These are phyloP conservation scores for Diphyllodes magnificus DNA, from an alignment of 2,113 vertebrate species.

Conservation along the genomic window DNA sequence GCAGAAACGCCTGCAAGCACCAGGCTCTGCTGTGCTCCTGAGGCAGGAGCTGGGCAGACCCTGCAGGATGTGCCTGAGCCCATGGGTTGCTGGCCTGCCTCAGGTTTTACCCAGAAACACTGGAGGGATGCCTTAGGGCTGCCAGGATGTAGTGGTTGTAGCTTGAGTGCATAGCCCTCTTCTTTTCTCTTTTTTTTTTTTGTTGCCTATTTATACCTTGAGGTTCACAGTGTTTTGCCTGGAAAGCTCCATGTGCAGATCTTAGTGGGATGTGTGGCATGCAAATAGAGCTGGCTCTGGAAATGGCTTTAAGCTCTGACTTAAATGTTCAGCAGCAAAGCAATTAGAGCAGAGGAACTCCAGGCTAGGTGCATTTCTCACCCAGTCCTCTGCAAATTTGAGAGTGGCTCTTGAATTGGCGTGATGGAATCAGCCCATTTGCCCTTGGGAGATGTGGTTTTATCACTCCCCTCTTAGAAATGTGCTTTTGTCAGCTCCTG, in stretches of 20 bases:
- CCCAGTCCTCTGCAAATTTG: background rate
- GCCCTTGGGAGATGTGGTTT: background rate
- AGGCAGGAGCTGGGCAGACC: too few species aligned
- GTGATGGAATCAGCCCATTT: background rate
- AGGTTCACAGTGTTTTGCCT: background rate
- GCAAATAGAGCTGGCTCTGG: background rate
- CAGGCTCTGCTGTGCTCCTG: accelerated
- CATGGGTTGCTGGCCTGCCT: background rate
- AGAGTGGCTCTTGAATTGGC: background rate
- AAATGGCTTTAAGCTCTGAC: background rate
- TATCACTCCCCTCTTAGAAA: background rate
- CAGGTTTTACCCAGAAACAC: background rate
- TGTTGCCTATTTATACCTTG: background rate
- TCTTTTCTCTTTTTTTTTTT: accelerated
- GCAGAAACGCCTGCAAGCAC: background rate
- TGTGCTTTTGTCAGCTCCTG: conserved; percentile 27
- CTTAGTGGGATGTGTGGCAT: background rate
- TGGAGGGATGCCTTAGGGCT: background rate
- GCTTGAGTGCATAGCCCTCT: background rate
- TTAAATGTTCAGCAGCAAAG: background rate
- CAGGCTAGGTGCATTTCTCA: background rate
- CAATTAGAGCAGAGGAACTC: background rate
- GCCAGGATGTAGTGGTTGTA: background rate
- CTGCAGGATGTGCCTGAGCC: background rate
- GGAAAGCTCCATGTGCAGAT: background rate